Percentiles rank a stretch among this genome's conserved stretches.
Evolutionary conservation across 2,797 vertebrate species (phyloP).

Genomic region (Sus cebifrons): DNA sequence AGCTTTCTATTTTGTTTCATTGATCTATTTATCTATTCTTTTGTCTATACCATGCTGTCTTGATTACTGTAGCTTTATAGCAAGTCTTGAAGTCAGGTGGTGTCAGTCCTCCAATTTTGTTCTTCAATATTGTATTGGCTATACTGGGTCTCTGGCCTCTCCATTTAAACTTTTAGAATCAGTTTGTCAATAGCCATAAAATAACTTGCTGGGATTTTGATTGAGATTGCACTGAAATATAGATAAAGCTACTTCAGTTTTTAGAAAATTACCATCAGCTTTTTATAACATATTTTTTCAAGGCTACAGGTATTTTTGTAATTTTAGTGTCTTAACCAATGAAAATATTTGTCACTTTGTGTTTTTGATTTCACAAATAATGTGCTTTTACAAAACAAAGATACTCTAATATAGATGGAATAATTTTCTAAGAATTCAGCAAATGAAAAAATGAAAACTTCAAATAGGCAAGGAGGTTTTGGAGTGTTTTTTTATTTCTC

Average conservation of each 20-base stretch:
- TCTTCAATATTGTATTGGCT: background rate
- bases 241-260: background rate
- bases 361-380: constrained; percentile 1
- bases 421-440: background rate
- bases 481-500: background rate
- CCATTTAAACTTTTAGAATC: background rate
- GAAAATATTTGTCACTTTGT: background rate
- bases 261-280: background rate
- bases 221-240: background rate
- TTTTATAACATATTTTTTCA: background rate
- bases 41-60: background rate
- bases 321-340: background rate
- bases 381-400: background rate
- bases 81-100: background rate
- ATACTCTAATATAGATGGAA: background rate
- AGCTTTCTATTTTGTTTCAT: background rate
- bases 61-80: constrained; percentile 6
- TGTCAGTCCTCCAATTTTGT: background rate
- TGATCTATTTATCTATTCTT: background rate
- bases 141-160: background rate
- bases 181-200: background rate
- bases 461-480: background rate
- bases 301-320: background rate
- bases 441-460: constrained; percentile 17
- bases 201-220: background rate